phyloP scores from a whole-genome alignment of 2,113 vertebrate species.

The Polypterus senegalus region DNA sequence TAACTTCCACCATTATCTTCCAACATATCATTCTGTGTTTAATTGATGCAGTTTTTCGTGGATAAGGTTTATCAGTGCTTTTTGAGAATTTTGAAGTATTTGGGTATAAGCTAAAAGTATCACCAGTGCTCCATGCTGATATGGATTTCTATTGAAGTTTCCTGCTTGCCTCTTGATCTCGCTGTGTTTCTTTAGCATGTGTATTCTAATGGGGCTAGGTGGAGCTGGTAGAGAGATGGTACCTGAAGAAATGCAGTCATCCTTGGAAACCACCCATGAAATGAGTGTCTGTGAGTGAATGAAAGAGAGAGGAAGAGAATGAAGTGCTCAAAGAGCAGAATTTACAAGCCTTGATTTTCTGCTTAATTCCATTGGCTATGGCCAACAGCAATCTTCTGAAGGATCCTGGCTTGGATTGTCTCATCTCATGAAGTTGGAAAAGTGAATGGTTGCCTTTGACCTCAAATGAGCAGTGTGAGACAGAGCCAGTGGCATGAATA shows the following conservation, averaged over 20 bases:
- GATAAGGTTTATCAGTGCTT: too few species aligned
- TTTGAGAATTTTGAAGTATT: too few species aligned
- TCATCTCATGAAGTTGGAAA: background rate
- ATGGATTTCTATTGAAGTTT: too few species aligned
- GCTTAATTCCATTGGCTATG: background rate
- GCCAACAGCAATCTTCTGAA: background rate
- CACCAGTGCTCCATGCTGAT: too few species aligned
- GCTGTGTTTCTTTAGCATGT: background rate
- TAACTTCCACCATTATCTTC: too few species aligned
- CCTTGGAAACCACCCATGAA: too few species aligned
- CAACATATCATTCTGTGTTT: too few species aligned
- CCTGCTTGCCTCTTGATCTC: background rate
- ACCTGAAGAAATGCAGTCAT: too few species aligned
- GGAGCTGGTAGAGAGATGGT: background rate
- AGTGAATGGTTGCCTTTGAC: background rate
- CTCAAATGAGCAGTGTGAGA: too few species aligned
- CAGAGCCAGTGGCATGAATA: background rate
- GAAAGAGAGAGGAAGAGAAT: background rate
- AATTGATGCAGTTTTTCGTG: too few species aligned
- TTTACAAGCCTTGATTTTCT: background rate
- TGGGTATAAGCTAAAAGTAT: too few species aligned
- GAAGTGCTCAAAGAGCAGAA: background rate
- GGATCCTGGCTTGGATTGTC: too few species aligned
- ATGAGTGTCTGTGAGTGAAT: background rate
- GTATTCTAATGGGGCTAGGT: background rate